A percentile compares a stretch with the other conserved stretches of the same genome.
Evolutionary conservation across 2,888 invertebrate genomes (phyloP).

Genomic region (Ferrisia virgata): DNA sequence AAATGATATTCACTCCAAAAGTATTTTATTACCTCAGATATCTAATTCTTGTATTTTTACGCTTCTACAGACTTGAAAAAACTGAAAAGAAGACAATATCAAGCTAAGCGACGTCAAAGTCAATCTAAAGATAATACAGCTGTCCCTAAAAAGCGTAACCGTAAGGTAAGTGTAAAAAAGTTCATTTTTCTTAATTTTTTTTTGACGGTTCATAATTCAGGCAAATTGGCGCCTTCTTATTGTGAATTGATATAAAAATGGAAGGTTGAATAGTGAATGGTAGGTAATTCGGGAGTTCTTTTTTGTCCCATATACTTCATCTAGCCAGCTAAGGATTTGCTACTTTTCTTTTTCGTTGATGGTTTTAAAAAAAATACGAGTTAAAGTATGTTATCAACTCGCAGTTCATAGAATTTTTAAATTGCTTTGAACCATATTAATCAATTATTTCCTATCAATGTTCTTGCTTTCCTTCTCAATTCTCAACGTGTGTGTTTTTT

Average conservation of each 20-base stretch:
- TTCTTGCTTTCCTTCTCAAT: background rate
- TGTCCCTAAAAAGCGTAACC: constrained; percentile 72
- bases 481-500: too few species aligned
- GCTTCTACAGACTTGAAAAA: constrained; percentile 61
- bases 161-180: constrained; percentile 60
- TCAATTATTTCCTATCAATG: background rate
- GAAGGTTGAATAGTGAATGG: background rate
- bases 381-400: too few species aligned
- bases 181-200: background rate
- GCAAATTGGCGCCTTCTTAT: background rate
- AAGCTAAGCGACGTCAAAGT: constrained; percentile 74
- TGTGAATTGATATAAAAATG: background rate
- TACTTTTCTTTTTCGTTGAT: too few species aligned
- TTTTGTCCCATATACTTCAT: too few species aligned
- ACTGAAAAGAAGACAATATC: constrained; percentile 72
- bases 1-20: background rate
- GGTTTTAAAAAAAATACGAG: too few species aligned
- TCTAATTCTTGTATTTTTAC: too few species aligned
- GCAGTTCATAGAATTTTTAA: background rate
- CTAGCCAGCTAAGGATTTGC: too few species aligned
- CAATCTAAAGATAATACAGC: constrained; percentile 69
- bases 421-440: background rate
- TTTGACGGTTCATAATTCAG: background rate
- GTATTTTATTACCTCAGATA: background rate
- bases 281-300: background rate